Evolutionary conservation across 2,888 invertebrate genomes (phyloP).

Genomic region (Acronicta psi): DNA sequence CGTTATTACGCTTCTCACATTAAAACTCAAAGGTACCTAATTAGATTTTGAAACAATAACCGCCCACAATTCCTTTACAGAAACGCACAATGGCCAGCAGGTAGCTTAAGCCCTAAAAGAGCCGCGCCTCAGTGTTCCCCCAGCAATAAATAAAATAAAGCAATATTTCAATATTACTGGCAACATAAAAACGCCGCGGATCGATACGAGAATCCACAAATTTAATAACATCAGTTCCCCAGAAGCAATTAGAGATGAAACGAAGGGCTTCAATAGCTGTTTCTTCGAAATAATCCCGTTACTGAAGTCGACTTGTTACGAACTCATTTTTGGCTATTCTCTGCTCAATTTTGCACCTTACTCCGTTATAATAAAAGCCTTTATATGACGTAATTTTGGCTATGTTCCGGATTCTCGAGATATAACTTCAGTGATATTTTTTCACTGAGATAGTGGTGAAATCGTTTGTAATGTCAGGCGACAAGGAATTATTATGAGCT

Average conservation of each 20-base stretch:
- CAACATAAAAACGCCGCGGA: slow-evolving; percentile 53
- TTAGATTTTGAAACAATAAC: slow-evolving; percentile 34
- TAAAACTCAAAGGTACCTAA: slow-evolving; percentile 28
- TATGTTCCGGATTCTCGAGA: slow-evolving; percentile 27
- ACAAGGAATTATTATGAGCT: slow-evolving; percentile 49
- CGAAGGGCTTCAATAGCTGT: slow-evolving; percentile 64
- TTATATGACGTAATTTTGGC: slow-evolving; percentile 19
- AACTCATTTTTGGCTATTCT: slow-evolving; percentile 40
- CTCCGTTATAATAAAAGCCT: slow-evolving; percentile 21
- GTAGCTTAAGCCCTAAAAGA: slow-evolving; percentile 40
- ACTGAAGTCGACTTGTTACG: slow-evolving; percentile 40
- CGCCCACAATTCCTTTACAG: slow-evolving; percentile 16
- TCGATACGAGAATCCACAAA: slow-evolving; percentile 59
- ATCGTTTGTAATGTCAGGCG: slow-evolving; percentile 31
- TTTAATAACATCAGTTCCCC: slow-evolving; percentile 66
- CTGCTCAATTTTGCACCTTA: slow-evolving; percentile 49
- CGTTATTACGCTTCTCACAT: slow-evolving; percentile 12
- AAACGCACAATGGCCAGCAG: slow-evolving; percentile 19
- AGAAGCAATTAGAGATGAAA: slow-evolving; percentile 74
- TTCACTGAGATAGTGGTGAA: slow-evolving; percentile 52
- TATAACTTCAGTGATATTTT: slow-evolving; percentile 30
- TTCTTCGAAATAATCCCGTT: slow-evolving; percentile 63
- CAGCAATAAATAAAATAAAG: slow-evolving; percentile 53
- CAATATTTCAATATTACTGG: slow-evolving; percentile 49
- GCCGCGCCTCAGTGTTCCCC: slow-evolving; percentile 35